These are phyloP conservation scores for Ylistrum balloti DNA, from an alignment of 1,140 invertebrate genomes.

Conservation along the genomic window DNA sequence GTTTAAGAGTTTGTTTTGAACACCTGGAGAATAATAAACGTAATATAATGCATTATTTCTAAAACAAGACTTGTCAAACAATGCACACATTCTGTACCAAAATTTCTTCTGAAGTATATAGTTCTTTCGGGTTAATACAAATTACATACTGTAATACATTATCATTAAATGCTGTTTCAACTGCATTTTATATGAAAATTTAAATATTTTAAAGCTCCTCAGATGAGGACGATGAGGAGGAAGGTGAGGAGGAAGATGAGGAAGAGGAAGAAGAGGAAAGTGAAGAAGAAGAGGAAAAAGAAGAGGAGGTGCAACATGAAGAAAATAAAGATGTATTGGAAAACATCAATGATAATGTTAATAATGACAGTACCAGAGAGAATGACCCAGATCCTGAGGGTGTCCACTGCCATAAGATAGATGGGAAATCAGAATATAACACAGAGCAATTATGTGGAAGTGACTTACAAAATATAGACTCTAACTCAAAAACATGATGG, in stretches of 20 bases:
- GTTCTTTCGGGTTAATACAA: neutral
- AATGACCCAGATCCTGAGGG: too few species aligned
- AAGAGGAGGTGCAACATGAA: neutral
- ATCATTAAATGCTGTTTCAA: neutral
- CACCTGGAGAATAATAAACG: too few species aligned
- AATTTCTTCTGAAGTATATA: too few species aligned
- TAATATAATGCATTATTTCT: too few species aligned
- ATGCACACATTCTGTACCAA: too few species aligned
- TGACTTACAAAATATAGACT: neutral
- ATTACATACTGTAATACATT: neutral
- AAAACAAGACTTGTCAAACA: too few species aligned
- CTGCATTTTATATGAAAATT: neutral
- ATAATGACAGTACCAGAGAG: neutral
- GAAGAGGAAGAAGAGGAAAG: neutral
- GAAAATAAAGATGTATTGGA: slow-evolving; percentile 38
- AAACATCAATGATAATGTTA: neutral
- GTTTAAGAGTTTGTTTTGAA: too few species aligned
- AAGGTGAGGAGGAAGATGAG: neutral
- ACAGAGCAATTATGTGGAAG: neutral
- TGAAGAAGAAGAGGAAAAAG: neutral
- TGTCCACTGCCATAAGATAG: neutral
- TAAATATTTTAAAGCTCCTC: slow-evolving; percentile 19
- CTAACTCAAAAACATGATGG: too few species aligned
- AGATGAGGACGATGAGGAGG: slow-evolving; percentile 7
- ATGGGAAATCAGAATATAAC: neutral